These are phyloP conservation scores for Passer montanus DNA, from an alignment of 2,113 vertebrate genomes.

Conservation along the genomic window DNA sequence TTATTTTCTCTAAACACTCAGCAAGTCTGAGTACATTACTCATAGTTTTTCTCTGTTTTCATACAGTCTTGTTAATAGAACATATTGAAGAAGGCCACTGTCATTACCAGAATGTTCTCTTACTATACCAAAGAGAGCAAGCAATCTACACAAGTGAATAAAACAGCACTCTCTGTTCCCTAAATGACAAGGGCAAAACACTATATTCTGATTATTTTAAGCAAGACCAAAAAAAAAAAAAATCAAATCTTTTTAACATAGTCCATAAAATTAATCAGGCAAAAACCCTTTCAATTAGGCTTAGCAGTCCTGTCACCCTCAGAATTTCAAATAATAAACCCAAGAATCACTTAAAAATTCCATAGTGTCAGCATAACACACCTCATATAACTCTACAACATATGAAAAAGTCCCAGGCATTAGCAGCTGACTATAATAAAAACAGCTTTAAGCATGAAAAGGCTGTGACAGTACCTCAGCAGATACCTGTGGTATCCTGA, in stretches of 20 bases:
- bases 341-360: not conserved
- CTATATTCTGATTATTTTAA: not conserved
- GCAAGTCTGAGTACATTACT: not conserved
- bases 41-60: not conserved
- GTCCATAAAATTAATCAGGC: not conserved
- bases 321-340: not conserved
- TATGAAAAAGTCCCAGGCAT: not conserved
- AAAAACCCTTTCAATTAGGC: not conserved
- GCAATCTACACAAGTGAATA: not conserved
- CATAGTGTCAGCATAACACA: not conserved
- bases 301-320: not conserved
- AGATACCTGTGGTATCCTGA: not conserved
- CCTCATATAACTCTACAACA: not conserved
- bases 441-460: not conserved
- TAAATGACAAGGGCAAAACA: not conserved
- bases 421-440: not conserved
- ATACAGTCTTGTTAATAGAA: not conserved
- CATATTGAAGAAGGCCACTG: not conserved
- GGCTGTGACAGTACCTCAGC: not conserved
- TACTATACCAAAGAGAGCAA: not conserved
- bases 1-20: not conserved
- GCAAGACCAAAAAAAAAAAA: not conserved
- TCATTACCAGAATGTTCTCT: not conserved
- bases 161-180: not conserved
- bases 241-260: not conserved